These are phyloP conservation scores for Drosophila atroscutellata DNA, from an alignment of 2,888 invertebrate species.

Conservation along the genomic window DNA sequence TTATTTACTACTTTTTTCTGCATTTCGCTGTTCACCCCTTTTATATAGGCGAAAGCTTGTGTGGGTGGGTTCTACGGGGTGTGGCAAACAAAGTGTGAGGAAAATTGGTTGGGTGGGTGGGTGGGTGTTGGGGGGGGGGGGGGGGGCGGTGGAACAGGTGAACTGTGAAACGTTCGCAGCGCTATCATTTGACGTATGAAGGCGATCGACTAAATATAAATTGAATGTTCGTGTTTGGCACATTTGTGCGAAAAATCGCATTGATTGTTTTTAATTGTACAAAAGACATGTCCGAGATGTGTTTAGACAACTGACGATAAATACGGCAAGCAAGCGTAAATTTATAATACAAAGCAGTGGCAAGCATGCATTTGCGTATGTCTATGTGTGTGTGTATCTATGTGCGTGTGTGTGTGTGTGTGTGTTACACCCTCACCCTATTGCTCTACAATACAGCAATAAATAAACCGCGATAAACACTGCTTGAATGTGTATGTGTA, in stretches of 20 bases:
- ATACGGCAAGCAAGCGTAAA: conserved; percentile 16
- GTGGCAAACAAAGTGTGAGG: neutral
- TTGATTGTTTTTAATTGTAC: conserved; percentile 75
- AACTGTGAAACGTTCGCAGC: conserved; percentile 1
- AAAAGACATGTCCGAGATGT: conserved; percentile 50
- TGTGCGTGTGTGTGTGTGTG: neutral
- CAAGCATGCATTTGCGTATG: neutral
- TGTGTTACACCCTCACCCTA: conserved; percentile 27
- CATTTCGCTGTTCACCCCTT: conserved; percentile 23
- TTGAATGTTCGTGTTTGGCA: conserved; percentile 74
- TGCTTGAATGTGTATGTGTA: neutral
- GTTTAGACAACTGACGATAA: conserved; percentile 44
- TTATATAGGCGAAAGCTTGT: conserved; percentile 8
- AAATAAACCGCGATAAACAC: conserved; percentile 33
- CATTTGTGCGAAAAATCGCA: conserved; percentile 79
- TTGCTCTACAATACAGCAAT: conserved; percentile 15
- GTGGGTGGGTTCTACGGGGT: neutral
- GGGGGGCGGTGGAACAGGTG: neutral
- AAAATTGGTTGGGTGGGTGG: neutral
- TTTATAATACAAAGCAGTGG: conserved; percentile 16
- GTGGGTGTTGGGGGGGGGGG: no score
- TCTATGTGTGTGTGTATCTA: neutral
- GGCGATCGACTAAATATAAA: conserved; percentile 72
- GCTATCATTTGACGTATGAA: conserved; percentile 67
- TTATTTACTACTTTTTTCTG: neutral